These are phyloP conservation scores for Melanchra persicariae DNA, from an alignment of 2,888 invertebrate species.

Conservation along the genomic window DNA sequence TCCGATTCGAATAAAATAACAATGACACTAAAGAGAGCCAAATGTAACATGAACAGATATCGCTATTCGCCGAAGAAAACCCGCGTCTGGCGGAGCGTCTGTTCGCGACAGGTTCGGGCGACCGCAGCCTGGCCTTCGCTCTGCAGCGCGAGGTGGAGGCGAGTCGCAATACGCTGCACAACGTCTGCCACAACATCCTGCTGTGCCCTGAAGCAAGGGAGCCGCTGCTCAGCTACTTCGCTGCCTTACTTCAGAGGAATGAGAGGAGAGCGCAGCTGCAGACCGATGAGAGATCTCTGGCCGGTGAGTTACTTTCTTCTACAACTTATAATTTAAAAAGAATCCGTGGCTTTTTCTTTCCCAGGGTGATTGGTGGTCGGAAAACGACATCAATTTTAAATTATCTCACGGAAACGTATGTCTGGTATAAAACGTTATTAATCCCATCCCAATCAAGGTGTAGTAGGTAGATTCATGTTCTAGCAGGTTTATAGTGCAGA, in stretches of 20 bases:
- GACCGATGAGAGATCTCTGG: slow-evolving; percentile 96
- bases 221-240: slow-evolving; percentile 94
- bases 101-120: slow-evolving; percentile 90
- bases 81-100: slow-evolving; percentile 95
- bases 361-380: too few species aligned
- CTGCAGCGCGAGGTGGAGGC: slow-evolving; percentile 95
- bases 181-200: slow-evolving; percentile 95
- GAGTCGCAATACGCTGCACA: slow-evolving; percentile 94
- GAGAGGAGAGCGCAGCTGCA: slow-evolving; percentile 97
- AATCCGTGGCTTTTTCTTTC: too few species aligned
- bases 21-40: neutral
- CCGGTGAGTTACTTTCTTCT: slow-evolving; percentile 85
- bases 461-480: too few species aligned
- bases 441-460: too few species aligned
- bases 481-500: too few species aligned
- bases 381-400: neutral
- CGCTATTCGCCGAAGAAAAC: slow-evolving; percentile 98
- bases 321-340: neutral
- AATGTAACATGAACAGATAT: slow-evolving; percentile 82
- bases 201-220: slow-evolving; percentile 96
- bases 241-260: slow-evolving; percentile 94
- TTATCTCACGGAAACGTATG: neutral
- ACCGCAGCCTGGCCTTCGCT: slow-evolving; percentile 93
- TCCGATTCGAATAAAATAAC: slow-evolving; percentile 13
- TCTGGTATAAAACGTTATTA: neutral